Evolutionary conservation across 2,888 invertebrate genomes (phyloP), one percentile per base, ranked within the genome.

Genomic region (Dusona sp.): DNA sequence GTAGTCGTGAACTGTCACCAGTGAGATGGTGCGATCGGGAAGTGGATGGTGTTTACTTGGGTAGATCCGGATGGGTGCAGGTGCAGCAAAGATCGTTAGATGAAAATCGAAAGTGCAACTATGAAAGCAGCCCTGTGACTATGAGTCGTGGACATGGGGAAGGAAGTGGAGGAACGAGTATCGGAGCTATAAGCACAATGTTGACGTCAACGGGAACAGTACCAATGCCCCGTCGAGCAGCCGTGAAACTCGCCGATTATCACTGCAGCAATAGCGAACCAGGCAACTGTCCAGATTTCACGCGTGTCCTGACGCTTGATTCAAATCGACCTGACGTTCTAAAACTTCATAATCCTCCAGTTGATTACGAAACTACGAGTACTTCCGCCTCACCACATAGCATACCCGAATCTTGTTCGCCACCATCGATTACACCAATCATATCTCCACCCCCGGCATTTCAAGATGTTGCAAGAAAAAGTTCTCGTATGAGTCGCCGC

Each of bases 381-480:
- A 89, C 93, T n/a, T 93, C 94, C 67, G 94, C 94, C 2, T 94
- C 95, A 16, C 92, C 93, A 2, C 92, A 92, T 84, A 92, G 91
- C 65, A 93, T 94, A 9, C 94, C 94, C 0, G 95, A 94, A 84
- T 94, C 94, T 0, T 94, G 94, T 67, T 96, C 96, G 0, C 96
- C 96, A 48, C 96, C 96, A 3, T 96, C 96, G n/a, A 94, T 96
- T 19, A 96, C 96, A 0, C 96, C 96, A 9, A 97, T 97, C 84
- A 95, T 97, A 70, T 96, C 96, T 22, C 96, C 96, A 13, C 96
- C 96, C 0, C 96, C 96, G 13, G 96, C 96, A 13, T 97, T 97
- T 92, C 96, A 97, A 91, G 96, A 96, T 88, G 94, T 94, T 88
- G 91, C 93, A 0, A 90, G 88, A 72, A 89, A 86, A 36, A 90